Evolutionary conservation across 1,140 invertebrate species (phyloP).

Genomic region (Anoplophora glabripennis): DNA sequence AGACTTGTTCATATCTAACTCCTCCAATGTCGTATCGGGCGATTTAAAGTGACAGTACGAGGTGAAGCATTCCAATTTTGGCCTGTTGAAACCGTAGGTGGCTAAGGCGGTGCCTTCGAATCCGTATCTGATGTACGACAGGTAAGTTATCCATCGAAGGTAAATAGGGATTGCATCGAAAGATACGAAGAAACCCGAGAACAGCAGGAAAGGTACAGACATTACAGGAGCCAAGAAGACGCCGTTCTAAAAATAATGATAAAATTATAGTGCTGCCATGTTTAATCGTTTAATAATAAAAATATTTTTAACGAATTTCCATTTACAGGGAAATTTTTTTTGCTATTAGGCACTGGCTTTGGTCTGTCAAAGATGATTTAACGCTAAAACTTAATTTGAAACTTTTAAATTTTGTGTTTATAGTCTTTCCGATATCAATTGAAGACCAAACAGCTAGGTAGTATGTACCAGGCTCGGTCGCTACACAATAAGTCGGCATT

Average conservation of each 20-base stretch:
- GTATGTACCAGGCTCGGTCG: no score
- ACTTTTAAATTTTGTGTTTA: no score
- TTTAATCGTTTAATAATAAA: no score
- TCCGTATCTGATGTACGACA: slow-evolving; percentile 93
- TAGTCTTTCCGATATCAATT: no score
- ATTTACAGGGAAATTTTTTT: no score
- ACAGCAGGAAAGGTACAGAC: slow-evolving; percentile 91
- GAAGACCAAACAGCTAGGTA: no score
- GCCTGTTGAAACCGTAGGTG: slow-evolving; percentile 83
- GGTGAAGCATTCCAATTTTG: slow-evolving; percentile 74
- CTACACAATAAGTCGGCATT: no score
- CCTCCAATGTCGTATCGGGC: slow-evolving; percentile 85
- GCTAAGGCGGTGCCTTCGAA: slow-evolving; percentile 94
- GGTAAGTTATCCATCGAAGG: slow-evolving; percentile 91
- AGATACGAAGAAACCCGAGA: slow-evolving; percentile 95
- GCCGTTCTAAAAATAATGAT: slow-evolving; percentile 69
- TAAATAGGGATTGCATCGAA: slow-evolving; percentile 95
- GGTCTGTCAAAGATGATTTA: no score
- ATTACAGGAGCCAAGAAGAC: slow-evolving; percentile 95
- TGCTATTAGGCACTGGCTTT: no score
- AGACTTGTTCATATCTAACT: slow-evolving; percentile 78
- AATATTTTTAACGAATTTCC: no score
- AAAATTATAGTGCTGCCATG: not conserved
- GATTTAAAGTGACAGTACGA: slow-evolving; percentile 87
- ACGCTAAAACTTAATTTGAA: no score